Percentiles rank a stretch among this genome's conserved stretches.
Conservation (phyloP, 2,888 invertebrate species). For the Drosophila lutescens region DNA sequence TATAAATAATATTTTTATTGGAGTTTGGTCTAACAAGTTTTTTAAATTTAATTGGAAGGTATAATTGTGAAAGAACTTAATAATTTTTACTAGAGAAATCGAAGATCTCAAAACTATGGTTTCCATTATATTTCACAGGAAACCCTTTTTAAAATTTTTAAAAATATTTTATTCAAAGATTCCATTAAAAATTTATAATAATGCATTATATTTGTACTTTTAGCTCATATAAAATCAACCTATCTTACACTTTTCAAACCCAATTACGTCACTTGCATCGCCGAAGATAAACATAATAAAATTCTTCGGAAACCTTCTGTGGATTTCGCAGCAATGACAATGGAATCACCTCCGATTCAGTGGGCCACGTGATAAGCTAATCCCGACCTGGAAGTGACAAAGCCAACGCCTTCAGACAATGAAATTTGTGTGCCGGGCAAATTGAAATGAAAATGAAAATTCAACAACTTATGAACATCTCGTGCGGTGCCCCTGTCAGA, state of each 20-base stretch:
- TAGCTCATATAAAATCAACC: neutral
- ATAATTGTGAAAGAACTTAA: too few relatives aligned
- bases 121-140: too few relatives aligned
- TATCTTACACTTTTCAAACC: neutral
- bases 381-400: constrained; percentile 52
- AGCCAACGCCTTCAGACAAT: constrained; percentile 75
- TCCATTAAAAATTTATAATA: too few relatives aligned
- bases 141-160: too few relatives aligned
- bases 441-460: constrained; percentile 63
- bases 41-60: too few relatives aligned
- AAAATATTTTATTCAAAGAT: too few relatives aligned
- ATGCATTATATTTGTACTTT: neutral
- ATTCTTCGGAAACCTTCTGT: neutral
- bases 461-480: constrained; percentile 72
- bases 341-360: constrained; percentile 32
- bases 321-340: constrained; percentile 22
- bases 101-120: too few relatives aligned
- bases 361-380: constrained; percentile 68
- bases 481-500: constrained; percentile 45
- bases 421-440: constrained; percentile 62
- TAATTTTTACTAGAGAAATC: too few relatives aligned
- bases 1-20: too few relatives aligned
- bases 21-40: neutral
- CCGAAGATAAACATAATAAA: constrained; percentile 10
- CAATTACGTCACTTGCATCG: constrained; percentile 22